phyloP scores from a whole-genome alignment of 1,140 invertebrate genomes.

The Hycleus cichorii region DNA sequence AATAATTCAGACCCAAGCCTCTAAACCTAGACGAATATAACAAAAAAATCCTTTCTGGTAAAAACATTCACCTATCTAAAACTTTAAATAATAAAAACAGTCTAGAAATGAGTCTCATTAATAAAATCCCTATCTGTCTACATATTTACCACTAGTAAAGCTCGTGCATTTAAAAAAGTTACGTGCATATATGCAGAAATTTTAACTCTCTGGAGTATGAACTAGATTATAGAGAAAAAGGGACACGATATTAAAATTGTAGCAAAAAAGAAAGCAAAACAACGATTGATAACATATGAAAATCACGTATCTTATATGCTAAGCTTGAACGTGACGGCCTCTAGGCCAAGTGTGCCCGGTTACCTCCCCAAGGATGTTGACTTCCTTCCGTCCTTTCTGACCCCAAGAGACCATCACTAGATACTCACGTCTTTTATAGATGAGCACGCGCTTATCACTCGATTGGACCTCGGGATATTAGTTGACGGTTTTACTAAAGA shows the following conservation, averaged over 20 bases:
- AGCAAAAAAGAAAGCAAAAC: neutral
- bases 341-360: neutral
- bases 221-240: neutral
- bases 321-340: conserved; percentile 6
- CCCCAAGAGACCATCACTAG: neutral
- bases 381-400: conserved; percentile 2
- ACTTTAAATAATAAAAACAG: too few relatives aligned
- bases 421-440: conserved; percentile 4
- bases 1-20: too few relatives aligned
- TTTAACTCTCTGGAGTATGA: neutral
- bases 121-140: too few relatives aligned
- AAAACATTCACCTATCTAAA: too few relatives aligned
- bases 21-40: too few relatives aligned
- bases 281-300: conserved; percentile 9
- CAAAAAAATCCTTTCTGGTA: too few relatives aligned
- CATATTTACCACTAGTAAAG: too few relatives aligned
- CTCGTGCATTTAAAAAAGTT: too few relatives aligned
- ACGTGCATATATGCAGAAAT: neutral
- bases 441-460: conserved; percentile 12
- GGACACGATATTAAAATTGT: neutral
- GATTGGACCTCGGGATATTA: neutral
- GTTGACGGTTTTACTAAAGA: neutral
- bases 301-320: conserved; percentile 12
- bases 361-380: conserved; percentile 1
- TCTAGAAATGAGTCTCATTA: too few relatives aligned